These are phyloP conservation scores for Liparis tanakae DNA, from an alignment of 2,797 vertebrate species.

Conservation along the genomic window DNA sequence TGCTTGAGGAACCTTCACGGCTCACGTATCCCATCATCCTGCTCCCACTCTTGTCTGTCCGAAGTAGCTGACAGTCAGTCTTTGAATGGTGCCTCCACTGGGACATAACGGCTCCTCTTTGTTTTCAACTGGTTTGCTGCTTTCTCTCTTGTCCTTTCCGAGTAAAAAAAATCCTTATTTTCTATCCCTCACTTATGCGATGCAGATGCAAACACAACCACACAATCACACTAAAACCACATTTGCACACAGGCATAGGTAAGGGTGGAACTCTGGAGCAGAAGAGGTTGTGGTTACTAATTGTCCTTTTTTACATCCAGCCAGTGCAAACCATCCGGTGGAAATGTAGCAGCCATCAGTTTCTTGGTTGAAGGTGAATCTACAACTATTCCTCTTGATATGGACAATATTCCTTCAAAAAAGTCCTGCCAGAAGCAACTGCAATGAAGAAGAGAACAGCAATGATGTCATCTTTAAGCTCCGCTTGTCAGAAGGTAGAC, in stretches of 20 bases:
- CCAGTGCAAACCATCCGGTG: slow-evolving; percentile 56
- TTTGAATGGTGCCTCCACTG: slow-evolving; percentile 75
- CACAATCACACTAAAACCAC: slow-evolving; percentile 42
- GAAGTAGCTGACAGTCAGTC: slow-evolving; percentile 73
- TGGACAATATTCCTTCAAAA: slow-evolving; percentile 50
- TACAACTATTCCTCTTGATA: slow-evolving; percentile 80
- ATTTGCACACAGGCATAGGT: slow-evolving; percentile 39
- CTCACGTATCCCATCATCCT: slow-evolving; percentile 81
- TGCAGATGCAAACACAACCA: slow-evolving; percentile 50
- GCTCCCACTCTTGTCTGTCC: slow-evolving; percentile 79
- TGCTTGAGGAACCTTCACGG: slow-evolving; percentile 75
- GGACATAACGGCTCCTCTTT: slow-evolving; percentile 82
- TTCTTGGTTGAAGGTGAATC: slow-evolving; percentile 77
- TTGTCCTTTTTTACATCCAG: slow-evolving; percentile 86
- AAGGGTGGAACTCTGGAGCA: slow-evolving; percentile 31
- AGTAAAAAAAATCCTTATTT: slow-evolving; percentile 24
- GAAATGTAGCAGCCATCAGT: slow-evolving; percentile 71
- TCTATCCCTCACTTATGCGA: slow-evolving; percentile 54
- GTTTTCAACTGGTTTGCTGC: slow-evolving; percentile 28
- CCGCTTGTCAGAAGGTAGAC: slow-evolving; percentile 81
- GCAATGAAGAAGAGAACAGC: slow-evolving; percentile 33
- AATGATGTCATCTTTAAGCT: slow-evolving; percentile 83
- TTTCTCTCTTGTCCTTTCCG: slow-evolving; percentile 40
- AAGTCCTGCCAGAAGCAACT: slow-evolving; percentile 22
- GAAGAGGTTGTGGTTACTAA: slow-evolving; percentile 13